Percentiles rank a stretch among this genome's conserved stretches.
phyloP scores from a whole-genome alignment of 2,888 invertebrate genomes.

The Hirtodrosophila histrioides region DNA sequence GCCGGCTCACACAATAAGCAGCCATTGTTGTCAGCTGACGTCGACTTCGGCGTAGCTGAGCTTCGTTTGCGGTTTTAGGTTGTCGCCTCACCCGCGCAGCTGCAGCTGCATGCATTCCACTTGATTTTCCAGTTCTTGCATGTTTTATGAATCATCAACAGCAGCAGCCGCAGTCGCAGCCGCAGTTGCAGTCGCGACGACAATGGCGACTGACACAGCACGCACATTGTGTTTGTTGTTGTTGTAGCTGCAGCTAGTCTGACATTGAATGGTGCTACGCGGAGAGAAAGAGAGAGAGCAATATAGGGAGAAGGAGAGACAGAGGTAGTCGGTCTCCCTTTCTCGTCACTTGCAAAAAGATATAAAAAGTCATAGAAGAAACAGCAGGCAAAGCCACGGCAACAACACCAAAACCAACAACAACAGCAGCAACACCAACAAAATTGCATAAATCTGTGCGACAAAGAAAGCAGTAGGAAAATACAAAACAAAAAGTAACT shows the following conservation, averaged over 20 bases:
- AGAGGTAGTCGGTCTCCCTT: conserved; percentile 7
- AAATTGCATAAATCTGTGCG: conserved; percentile 73
- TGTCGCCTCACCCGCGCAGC: conserved; percentile 63
- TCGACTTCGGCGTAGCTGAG: conserved; percentile 29
- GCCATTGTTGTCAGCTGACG: conserved; percentile 77
- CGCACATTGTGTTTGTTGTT: conserved; percentile 60
- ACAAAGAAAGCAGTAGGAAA: conserved; percentile 63
- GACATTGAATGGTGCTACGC: conserved; percentile 64
- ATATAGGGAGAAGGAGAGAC: conserved; percentile 3
- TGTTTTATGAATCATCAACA: conserved; percentile 73
- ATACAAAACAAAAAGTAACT: conserved; percentile 40
- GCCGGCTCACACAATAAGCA: conserved; percentile 59
- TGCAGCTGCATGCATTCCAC: conserved; percentile 77
- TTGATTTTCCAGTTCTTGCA: conserved; percentile 78
- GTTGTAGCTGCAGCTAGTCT: conserved; percentile 44
- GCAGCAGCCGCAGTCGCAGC: conserved; percentile 17
- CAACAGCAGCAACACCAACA: conserved; percentile 26
- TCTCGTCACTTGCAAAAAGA: conserved; percentile 27
- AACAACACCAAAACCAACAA: conserved; percentile 12
- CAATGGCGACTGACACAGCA: conserved; percentile 53
- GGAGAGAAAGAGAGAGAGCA: conserved; percentile 1
- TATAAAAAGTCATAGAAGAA: conserved; percentile 34
- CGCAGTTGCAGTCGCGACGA: conserved; percentile 36
- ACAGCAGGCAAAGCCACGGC: conserved; percentile 31
- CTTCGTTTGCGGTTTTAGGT: conserved; percentile 67